Evolutionary conservation across 1,140 invertebrate species (phyloP).

Genomic region (Akabosia matsudoensis): DNA sequence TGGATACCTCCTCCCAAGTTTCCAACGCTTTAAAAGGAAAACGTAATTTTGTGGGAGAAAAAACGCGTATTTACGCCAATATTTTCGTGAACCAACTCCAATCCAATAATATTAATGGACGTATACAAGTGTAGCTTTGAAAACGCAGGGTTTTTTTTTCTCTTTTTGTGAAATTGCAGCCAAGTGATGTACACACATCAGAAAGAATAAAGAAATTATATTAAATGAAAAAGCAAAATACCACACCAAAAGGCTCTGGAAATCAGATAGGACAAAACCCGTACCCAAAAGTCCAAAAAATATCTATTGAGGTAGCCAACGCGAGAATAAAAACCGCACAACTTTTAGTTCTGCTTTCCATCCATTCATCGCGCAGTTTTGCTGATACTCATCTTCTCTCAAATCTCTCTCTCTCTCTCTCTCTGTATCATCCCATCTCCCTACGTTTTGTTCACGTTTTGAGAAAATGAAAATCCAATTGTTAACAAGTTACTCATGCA

Average conservation of each 20-base stretch:
- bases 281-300: neutral
- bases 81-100: neutral
- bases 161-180: neutral
- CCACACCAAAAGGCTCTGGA: neutral
- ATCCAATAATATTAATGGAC: neutral
- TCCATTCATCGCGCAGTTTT: neutral
- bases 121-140: neutral
- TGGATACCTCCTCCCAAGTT: neutral
- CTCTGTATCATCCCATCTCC: neutral
- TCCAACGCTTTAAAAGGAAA: neutral
- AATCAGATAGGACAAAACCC: slow-evolving; percentile 12
- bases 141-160: neutral
- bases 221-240: neutral
- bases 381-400: neutral
- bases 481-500: slow-evolving; percentile 7
- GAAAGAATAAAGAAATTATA: neutral
- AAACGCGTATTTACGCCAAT: neutral
- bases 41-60: slow-evolving; percentile 1
- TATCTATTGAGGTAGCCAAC: neutral
- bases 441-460: neutral
- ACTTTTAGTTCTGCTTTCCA: neutral
- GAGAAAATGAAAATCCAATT: neutral
- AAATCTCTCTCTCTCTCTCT: neutral
- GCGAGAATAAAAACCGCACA: neutral
- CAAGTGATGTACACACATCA: neutral